A percentile compares a stretch with the other conserved stretches of the same genome.
These are phyloP conservation scores for Drosophila pseudotakahashii DNA, from an alignment of 2,888 invertebrate genomes.

Conservation along the genomic window DNA sequence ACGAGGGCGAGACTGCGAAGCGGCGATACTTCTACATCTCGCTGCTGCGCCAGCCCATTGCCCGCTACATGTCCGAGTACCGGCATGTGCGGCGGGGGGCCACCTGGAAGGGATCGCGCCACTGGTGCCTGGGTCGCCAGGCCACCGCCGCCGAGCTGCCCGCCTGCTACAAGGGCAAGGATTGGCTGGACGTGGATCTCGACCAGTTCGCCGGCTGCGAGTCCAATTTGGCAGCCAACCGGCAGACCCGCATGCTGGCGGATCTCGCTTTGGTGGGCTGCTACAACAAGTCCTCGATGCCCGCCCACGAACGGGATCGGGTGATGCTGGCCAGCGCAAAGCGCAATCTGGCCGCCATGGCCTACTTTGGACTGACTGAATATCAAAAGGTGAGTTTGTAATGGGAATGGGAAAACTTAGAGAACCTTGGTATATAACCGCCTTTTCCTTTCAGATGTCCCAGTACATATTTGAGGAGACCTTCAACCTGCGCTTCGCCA, in stretches of 20 bases:
- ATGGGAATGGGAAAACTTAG: fast-evolving
- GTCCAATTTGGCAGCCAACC: slow-evolving; percentile 97
- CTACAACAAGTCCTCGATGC: slow-evolving; percentile 93
- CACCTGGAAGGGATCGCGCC: slow-evolving; percentile 95
- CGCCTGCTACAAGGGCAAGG: slow-evolving; percentile 89
- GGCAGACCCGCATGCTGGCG: slow-evolving; percentile 99
- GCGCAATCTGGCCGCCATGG: slow-evolving; percentile 96
- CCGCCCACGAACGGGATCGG: slow-evolving; percentile 90
- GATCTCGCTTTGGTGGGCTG: slow-evolving; percentile 97
- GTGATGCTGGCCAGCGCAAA: slow-evolving; percentile 98
- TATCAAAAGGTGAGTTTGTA: slow-evolving; percentile 90
- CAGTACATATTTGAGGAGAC: slow-evolving; percentile 98
- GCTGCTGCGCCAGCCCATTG: slow-evolving; percentile 95
- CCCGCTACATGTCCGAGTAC: slow-evolving; percentile 97
- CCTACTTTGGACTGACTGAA: slow-evolving; percentile 98
- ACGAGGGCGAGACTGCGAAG: slow-evolving; percentile 92
- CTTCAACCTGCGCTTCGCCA: slow-evolving; percentile 94
- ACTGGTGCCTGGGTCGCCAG: slow-evolving; percentile 90
- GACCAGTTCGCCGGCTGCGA: slow-evolving; percentile 96
- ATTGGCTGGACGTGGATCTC: slow-evolving; percentile 95
- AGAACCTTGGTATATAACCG: background rate
- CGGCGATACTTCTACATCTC: slow-evolving; percentile 98
- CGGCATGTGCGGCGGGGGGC: slow-evolving; percentile 98
- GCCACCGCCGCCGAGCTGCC: slow-evolving; percentile 94
- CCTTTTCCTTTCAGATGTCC: slow-evolving; percentile 86